phyloP scores from a whole-genome alignment of 2,888 invertebrate genomes.

The Tenthredo notha region DNA sequence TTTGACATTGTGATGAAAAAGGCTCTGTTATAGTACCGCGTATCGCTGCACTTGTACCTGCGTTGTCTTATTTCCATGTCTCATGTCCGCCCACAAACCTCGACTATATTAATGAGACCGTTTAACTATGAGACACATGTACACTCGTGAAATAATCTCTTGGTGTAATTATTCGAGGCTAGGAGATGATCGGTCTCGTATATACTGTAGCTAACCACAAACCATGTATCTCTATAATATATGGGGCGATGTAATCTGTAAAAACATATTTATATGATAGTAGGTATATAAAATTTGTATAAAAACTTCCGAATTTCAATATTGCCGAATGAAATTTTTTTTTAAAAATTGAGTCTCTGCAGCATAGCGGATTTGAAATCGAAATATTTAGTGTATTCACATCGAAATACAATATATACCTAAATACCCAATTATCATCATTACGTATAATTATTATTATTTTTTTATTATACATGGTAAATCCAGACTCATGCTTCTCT shows the following conservation, averaged over 20 bases:
- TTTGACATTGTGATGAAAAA: background rate
- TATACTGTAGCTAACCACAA: background rate
- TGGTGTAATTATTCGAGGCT: slow-evolving; percentile 16
- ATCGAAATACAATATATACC: too few species aligned
- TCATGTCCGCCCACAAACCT: slow-evolving; percentile 74
- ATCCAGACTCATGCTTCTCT: slow-evolving; percentile 18
- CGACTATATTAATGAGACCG: slow-evolving; percentile 73
- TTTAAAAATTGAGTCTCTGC: too few species aligned
- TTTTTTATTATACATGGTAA: background rate
- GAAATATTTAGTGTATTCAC: too few species aligned
- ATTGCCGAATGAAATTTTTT: too few species aligned
- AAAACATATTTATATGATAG: too few species aligned
- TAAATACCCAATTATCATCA: too few species aligned
- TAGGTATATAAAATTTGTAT: background rate
- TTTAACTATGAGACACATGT: slow-evolving; percentile 68
- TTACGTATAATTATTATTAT: too few species aligned
- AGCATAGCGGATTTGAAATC: too few species aligned
- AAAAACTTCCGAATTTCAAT: too few species aligned
- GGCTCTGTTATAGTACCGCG: slow-evolving; percentile 31
- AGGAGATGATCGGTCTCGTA: background rate
- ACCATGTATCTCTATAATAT: background rate
- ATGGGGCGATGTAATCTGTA: background rate
- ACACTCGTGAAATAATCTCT: slow-evolving; percentile 39
- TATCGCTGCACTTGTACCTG: slow-evolving; percentile 69
- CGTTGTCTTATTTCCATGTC: slow-evolving; percentile 70